Base-by-base conservation (phyloP, 2,888 invertebrate species). In the Pyrrhia umbra region DNA sequence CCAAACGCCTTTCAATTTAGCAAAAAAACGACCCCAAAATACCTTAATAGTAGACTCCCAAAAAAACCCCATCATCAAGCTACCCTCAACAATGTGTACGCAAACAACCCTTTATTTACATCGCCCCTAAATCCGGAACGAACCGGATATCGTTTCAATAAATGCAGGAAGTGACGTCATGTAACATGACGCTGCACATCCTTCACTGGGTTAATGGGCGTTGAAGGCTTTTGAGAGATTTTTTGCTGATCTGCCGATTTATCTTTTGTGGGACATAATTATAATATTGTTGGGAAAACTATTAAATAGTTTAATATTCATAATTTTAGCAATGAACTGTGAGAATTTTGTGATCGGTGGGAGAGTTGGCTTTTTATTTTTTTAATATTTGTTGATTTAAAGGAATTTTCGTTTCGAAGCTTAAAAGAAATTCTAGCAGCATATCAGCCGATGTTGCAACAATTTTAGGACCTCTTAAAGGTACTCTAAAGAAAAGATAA, bases 91-190 rank as follows among this genome's bases (percentile, higher is more conserved):
- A 78, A 80, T 68, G 55, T 65, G 51, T 55, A 65, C 57, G 65
- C 61, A 77, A 79, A 76, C 77, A 86, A 85, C 82, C 86, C 82
- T 86, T 85, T 87, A 83, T 83, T 85, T 83, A 82, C 67, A 79
- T 79, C 72, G 61, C 47, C 68, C 77, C 62, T 67, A 75, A 79
- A 80, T 80, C 83, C 86, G 78, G 82, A 83, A 81, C 75, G 57
- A 79, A 82, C 83, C 82, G 84, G 87, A 87, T 86, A 87, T 86
- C 69, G 85, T 81, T 85, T 84, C 78, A 81, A 85, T 85, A 83
- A 71, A 58, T 68, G 65, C 66, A 77, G 85, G 80, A 85, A 68
- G 59, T 79, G 81, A 85, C 82, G 80, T 80, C 77, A 82, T 57
- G 82, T 79, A 81, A 85, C 68, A 70, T 79, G 81, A 85, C 63